Evolutionary conservation across 2,113 vertebrate species (phyloP).

Genomic region (Theropithecus gelada): DNA sequence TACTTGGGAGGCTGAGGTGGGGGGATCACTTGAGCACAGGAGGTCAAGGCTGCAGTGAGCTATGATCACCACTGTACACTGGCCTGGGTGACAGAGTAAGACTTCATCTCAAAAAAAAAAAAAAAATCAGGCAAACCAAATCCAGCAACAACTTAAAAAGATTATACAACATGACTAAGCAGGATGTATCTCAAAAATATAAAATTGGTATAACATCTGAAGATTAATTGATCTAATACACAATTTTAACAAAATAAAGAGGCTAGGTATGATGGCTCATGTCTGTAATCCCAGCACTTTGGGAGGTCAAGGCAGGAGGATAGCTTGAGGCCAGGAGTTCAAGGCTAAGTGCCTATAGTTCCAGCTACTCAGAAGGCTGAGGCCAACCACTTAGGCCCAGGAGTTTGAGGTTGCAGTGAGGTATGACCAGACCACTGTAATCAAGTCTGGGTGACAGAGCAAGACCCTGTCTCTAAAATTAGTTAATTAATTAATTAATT

Average conservation of each 20-base stretch:
- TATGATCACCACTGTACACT: neutral
- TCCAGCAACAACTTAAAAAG: neutral
- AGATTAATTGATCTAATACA: neutral
- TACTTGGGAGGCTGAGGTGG: neutral
- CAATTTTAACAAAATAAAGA: neutral
- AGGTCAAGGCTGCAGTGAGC: neutral
- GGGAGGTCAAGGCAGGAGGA: too few species aligned
- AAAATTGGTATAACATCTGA: neutral
- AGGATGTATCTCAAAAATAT: neutral
- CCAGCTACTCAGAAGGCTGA: too few species aligned
- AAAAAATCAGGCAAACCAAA: neutral
- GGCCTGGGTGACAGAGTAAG: neutral
- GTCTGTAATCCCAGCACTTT: too few species aligned
- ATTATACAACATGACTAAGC: neutral
- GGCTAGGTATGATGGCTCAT: too few species aligned
- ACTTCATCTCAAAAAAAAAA: neutral
- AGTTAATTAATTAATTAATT: neutral
- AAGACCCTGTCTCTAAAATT: too few species aligned
- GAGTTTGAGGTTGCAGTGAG: too few species aligned
- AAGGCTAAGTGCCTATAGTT: too few species aligned
- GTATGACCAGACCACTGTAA: too few species aligned
- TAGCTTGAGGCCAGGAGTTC: too few species aligned
- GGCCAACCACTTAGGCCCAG: too few species aligned
- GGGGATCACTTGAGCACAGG: neutral
- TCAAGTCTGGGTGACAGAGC: too few species aligned